A percentile compares a stretch with the other conserved stretches of the same genome.
These are phyloP conservation scores for Pardosa pseudoannulata DNA, from an alignment of 2,888 invertebrate genomes.

Conservation along the genomic window DNA sequence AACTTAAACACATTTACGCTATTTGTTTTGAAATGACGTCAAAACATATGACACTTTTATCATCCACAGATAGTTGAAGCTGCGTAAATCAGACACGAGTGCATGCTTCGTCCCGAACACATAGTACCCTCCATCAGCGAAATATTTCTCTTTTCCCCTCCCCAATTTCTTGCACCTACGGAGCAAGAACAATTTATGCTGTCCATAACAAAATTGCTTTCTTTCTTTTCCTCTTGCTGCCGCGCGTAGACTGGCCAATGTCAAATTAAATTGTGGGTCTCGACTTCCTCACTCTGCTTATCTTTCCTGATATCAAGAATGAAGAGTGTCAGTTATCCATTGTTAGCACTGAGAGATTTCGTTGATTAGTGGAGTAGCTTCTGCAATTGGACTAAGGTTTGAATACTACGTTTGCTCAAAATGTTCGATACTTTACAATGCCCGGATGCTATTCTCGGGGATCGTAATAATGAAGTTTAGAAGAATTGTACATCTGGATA, in stretches of 20 bases:
- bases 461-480: too few species aligned
- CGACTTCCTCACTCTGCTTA: neutral
- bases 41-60: too few species aligned
- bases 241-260: neutral
- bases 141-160: too few species aligned
- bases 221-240: neutral
- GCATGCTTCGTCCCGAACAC: too few species aligned
- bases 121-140: too few species aligned
- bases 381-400: too few species aligned
- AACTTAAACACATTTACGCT: neutral
- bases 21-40: neutral
- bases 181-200: too few species aligned
- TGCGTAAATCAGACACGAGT: neutral
- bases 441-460: neutral
- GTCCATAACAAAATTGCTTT: too few species aligned
- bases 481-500: too few species aligned
- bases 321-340: neutral
- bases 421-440: neutral
- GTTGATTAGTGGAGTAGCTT: neutral
- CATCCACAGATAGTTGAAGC: neutral
- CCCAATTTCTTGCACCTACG: too few species aligned
- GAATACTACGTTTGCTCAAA: too few species aligned
- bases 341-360: neutral
- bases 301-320: slow-evolving; percentile 1
- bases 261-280: neutral